A percentile compares a stretch with the other conserved stretches of the same genome.
phyloP scores from a whole-genome alignment of 2,888 invertebrate species.

The Xiphydria camelus region DNA sequence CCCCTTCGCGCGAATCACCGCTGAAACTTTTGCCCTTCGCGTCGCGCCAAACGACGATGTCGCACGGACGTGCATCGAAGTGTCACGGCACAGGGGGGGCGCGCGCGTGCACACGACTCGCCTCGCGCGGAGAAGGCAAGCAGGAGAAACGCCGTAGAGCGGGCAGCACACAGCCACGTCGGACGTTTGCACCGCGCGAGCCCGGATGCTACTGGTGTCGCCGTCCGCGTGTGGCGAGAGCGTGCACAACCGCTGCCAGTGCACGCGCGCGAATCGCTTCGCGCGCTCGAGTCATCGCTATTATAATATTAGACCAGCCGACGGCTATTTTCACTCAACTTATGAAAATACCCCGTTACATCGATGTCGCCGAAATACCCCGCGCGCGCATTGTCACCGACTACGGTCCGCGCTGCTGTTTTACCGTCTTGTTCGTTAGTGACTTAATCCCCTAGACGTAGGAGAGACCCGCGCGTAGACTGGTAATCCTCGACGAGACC shows the following conservation, averaged over 20 bases:
- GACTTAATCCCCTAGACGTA: too few relatives aligned
- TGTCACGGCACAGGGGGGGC: too few relatives aligned
- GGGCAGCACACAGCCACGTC: too few relatives aligned
- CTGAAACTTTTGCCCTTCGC: too few relatives aligned
- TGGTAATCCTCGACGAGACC: too few relatives aligned
- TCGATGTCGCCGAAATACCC: conserved; percentile 25
- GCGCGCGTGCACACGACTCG: background rate
- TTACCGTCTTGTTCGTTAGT: too few relatives aligned
- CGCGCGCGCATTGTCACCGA: conserved; percentile 30
- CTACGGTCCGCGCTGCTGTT: too few relatives aligned
- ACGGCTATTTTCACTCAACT: conserved; percentile 52
- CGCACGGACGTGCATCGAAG: too few relatives aligned
- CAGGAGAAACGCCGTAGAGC: too few relatives aligned
- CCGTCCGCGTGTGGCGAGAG: background rate
- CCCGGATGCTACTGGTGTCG: conserved; percentile 14
- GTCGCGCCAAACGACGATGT: conserved; percentile 18
- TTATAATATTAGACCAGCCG: conserved; percentile 51
- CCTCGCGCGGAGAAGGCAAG: background rate
- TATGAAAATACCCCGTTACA: conserved; percentile 43
- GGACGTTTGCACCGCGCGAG: conserved; percentile 9
- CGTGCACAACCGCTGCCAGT: too few relatives aligned
- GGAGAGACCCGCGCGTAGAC: too few relatives aligned
- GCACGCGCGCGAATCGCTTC: background rate
- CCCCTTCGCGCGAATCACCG: too few relatives aligned
- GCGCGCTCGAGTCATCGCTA: conserved; percentile 20